A percentile compares a stretch with the other conserved stretches of the same genome.
phyloP scores from a whole-genome alignment of 2,113 vertebrate species.

The Grus americana region DNA sequence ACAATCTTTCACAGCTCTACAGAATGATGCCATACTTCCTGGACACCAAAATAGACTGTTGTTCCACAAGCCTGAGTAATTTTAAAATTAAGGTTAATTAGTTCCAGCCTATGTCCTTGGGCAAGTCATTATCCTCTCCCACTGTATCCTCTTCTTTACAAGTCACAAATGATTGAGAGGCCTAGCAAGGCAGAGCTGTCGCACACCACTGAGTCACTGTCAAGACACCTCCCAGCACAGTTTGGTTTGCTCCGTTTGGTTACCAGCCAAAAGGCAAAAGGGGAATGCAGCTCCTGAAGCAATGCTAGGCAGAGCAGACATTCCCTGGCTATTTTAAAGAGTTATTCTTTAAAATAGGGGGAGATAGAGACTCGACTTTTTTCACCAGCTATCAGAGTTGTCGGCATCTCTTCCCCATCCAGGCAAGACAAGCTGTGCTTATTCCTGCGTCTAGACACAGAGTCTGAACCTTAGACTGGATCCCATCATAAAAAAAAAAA shows the following conservation, averaged over 20 bases:
- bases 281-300: neutral
- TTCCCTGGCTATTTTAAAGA: neutral
- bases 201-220: neutral
- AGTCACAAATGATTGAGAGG: neutral
- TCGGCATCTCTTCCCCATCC: neutral
- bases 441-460: neutral
- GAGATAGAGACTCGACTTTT: neutral
- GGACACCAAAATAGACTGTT: neutral
- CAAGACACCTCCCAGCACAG: neutral
- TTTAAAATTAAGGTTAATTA: neutral
- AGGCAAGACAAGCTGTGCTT: neutral
- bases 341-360: neutral
- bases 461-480: neutral
- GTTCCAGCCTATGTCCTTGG: neutral
- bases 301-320: neutral
- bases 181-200: neutral
- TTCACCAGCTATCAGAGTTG: neutral
- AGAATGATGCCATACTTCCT: neutral
- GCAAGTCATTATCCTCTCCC: neutral
- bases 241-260: neutral
- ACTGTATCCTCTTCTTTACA: neutral
- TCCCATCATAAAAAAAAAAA: neutral
- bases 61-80: neutral
- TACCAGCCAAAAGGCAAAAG: neutral
- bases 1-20: neutral